Conservation (phyloP, 2,797 vertebrate species). For the Denticeps clupeoides region DNA sequence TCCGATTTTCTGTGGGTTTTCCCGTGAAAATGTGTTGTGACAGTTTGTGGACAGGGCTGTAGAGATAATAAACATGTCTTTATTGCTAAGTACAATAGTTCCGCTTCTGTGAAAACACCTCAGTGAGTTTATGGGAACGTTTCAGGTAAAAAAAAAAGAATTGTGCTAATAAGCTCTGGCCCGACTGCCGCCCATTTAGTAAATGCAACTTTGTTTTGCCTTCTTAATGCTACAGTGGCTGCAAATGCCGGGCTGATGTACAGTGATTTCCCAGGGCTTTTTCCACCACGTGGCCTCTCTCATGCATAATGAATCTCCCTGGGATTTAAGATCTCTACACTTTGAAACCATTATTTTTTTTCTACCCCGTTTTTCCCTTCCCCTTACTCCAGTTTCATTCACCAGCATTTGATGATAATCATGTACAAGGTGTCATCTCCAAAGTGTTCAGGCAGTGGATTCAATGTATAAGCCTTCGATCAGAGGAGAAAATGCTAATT, state of each 20-base stretch:
- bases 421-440: conserved; percentile 3
- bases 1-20: too few relatives aligned
- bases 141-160: conserved; percentile 18
- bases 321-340: conserved; percentile 14
- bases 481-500: conserved; percentile 9
- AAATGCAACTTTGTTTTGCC: conserved; percentile 9
- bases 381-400: too few relatives aligned
- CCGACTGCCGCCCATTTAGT: conserved; percentile 3
- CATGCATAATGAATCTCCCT: conserved; percentile 25
- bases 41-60: too few relatives aligned
- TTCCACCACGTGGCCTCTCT: conserved; percentile 14
- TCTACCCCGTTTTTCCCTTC: too few relatives aligned
- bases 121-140: conserved; percentile 5
- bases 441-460: background rate
- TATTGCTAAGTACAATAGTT: too few relatives aligned
- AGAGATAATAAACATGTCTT: too few relatives aligned
- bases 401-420: conserved; percentile 14
- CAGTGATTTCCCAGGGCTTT: conserved; percentile 23
- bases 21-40: too few relatives aligned
- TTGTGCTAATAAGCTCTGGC: conserved; percentile 12
- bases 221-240: background rate
- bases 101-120: too few relatives aligned
- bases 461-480: conserved; percentile 2
- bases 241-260: conserved; percentile 16
- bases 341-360: conserved; percentile 13